A percentile compares a stretch with the other conserved stretches of the same genome.
These are phyloP conservation scores for Mamestra brassicae DNA, from an alignment of 2,888 invertebrate genomes.

Conservation along the genomic window DNA sequence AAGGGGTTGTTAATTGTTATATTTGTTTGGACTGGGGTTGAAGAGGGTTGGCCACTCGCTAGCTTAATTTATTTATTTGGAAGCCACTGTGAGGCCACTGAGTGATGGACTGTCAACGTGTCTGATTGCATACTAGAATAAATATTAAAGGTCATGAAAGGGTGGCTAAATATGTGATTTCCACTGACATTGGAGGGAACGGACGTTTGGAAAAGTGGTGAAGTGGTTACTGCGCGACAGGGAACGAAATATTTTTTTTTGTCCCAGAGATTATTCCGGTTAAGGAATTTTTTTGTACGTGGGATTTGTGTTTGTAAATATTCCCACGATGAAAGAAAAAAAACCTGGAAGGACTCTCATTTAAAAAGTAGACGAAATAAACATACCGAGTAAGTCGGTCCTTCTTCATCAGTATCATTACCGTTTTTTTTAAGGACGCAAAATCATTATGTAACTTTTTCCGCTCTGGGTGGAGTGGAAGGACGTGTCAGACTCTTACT, in stretches of 20 bases:
- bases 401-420: too few species aligned
- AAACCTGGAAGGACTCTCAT: background rate
- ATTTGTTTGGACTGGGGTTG: slow-evolving; percentile 81
- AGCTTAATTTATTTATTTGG: slow-evolving; percentile 82
- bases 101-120: slow-evolving; percentile 59
- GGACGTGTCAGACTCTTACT: too few species aligned
- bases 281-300: background rate
- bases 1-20: slow-evolving; percentile 86
- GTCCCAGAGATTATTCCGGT: background rate
- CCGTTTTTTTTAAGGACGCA: too few species aligned
- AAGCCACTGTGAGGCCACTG: slow-evolving; percentile 67
- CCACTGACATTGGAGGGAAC: background rate
- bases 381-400: too few species aligned
- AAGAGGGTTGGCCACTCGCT: slow-evolving; percentile 77
- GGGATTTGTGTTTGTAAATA: background rate
- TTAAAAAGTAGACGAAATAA: background rate
- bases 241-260: too few species aligned
- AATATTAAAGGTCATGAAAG: slow-evolving; percentile 32
- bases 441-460: too few species aligned
- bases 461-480: too few species aligned
- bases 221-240: background rate
- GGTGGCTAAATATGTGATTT: background rate
- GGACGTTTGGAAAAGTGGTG: background rate
- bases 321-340: background rate
- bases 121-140: slow-evolving; percentile 49